phyloP scores from a whole-genome alignment of 2,888 invertebrate species.

The Nomada fabriciana region DNA sequence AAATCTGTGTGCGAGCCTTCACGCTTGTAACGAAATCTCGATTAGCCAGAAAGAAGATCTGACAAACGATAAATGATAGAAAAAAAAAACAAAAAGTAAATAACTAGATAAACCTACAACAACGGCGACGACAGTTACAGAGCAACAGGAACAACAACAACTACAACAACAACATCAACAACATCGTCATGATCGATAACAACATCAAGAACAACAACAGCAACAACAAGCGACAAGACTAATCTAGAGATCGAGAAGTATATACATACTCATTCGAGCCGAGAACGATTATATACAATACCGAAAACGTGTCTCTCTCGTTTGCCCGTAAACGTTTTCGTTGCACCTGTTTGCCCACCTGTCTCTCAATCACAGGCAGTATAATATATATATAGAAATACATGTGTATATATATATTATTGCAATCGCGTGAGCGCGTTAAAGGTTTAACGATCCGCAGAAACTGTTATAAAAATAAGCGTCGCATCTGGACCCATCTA shows the following conservation, averaged over 20 bases:
- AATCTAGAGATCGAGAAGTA: slow-evolving; percentile 38
- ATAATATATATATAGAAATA: slow-evolving; percentile 36
- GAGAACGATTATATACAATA: slow-evolving; percentile 10
- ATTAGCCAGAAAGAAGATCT: slow-evolving; percentile 61
- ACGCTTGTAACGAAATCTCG: slow-evolving; percentile 51
- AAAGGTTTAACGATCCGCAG: slow-evolving; percentile 15
- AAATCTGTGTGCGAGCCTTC: slow-evolving; percentile 35
- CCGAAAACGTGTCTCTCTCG: slow-evolving; percentile 21
- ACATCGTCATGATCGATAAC: slow-evolving; percentile 69
- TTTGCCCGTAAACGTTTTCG: slow-evolving; percentile 38
- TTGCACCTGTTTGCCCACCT: slow-evolving; percentile 57
- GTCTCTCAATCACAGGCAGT: slow-evolving; percentile 51
- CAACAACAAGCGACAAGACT: slow-evolving; percentile 70
- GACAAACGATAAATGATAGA: slow-evolving; percentile 41
- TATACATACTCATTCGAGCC: slow-evolving; percentile 30
- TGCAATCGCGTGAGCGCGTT: slow-evolving; percentile 44
- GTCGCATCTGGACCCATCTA: slow-evolving; percentile 30
- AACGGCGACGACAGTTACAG: slow-evolving; percentile 67
- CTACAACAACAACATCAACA: slow-evolving; percentile 55
- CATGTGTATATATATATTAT: slow-evolving; percentile 36
- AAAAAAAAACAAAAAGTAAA: slow-evolving; percentile 33
- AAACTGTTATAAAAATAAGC: slow-evolving; percentile 19
- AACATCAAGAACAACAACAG: slow-evolving; percentile 69
- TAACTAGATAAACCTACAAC: slow-evolving; percentile 56
- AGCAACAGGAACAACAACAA: slow-evolving; percentile 68